Evolutionary conservation across 2,113 vertebrate genomes (phyloP).

Genomic region (Vombatus ursinus): DNA sequence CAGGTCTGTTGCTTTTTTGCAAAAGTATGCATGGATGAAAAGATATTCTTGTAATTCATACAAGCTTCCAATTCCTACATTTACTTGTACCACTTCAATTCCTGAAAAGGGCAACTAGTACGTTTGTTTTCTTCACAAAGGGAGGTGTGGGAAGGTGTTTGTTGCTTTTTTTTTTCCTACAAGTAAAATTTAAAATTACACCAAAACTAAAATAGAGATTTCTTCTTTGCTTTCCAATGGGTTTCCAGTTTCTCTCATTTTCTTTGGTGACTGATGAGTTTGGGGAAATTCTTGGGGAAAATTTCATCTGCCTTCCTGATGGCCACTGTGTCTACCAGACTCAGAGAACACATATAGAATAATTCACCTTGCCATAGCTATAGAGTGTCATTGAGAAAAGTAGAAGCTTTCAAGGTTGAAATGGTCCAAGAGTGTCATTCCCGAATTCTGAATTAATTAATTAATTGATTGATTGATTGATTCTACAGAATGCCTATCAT

Average conservation of each 20-base stretch:
- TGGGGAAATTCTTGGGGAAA: neutral
- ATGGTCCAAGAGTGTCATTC: no score
- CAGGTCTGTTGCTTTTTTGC: neutral
- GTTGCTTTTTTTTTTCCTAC: neutral
- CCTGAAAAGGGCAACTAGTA: conserved; percentile 11
- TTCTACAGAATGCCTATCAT: no score
- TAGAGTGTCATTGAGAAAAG: conserved; percentile 47
- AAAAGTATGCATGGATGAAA: conserved; percentile 1
- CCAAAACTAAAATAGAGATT: neutral
- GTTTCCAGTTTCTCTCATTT: conserved; percentile 7
- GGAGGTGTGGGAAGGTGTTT: neutral
- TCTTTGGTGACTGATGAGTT: conserved; percentile 21
- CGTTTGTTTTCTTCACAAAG: neutral
- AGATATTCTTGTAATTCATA: neutral
- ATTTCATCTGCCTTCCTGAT: neutral
- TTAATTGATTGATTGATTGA: no score
- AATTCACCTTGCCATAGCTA: conserved; percentile 61
- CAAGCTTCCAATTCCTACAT: neutral
- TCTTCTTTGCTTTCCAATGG: conserved; percentile 6
- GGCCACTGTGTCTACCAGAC: conserved; percentile 18
- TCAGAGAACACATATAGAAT: conserved; percentile 52
- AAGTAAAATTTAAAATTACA: conserved; percentile 36
- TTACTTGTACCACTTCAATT: conserved; percentile 9
- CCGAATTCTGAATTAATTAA: no score
- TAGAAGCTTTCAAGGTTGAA: neutral